Base-by-base conservation (phyloP, 2,797 vertebrate genomes). In the Malacoctenus gilli region DNA sequence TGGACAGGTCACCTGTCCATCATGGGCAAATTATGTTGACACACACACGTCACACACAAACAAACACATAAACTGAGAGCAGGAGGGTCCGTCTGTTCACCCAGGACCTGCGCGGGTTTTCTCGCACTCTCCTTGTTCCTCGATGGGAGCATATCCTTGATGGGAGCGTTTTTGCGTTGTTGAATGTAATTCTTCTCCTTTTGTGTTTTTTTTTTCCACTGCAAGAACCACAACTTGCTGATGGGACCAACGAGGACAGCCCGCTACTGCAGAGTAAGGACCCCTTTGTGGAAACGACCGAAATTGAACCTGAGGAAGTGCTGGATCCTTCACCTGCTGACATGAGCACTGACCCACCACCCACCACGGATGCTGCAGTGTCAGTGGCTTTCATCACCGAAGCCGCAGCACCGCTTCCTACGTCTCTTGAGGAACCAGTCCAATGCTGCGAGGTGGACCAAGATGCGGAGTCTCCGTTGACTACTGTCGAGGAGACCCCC, bases 131-230 rank as follows among this genome's bases (percentile, higher is more conserved):
- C n/a, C n/a, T n/a, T n/a, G n/a, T n/a, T n/a, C n/a, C n/a, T n/a
- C n/a, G n/a, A n/a, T n/a, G n/a, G n/a, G n/a, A n/a, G n/a, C n/a
- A n/a, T n/a, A n/a, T n/a, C n/a, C n/a, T n/a, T 28, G 25, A 5
- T 9, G 9, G 25, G 25, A 28, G 9, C 9, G 5, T 28, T 9
- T 28, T 28, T 5, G 2, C 6, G 25, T 5, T 28, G 2, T 6
- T 28, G 9, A 28, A 28, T 5, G 5, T n/a, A n/a, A n/a, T 6
- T 28, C 5, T 28, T 5, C 9, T 28, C 5, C 25, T 2, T 5
- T 18, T 74, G 8, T 46, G 61, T 22, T 51, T n/a, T 59, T 76
- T n/a, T 59, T 76, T 68, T 76, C n/a, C 59, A 71, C 66, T 75
- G 37, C 12, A 73, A 88, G 81, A 74, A 70, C 40, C 38, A 22